Base-by-base conservation (phyloP, 2,797 vertebrate species). In the Gobionotothen gibberifrons region DNA sequence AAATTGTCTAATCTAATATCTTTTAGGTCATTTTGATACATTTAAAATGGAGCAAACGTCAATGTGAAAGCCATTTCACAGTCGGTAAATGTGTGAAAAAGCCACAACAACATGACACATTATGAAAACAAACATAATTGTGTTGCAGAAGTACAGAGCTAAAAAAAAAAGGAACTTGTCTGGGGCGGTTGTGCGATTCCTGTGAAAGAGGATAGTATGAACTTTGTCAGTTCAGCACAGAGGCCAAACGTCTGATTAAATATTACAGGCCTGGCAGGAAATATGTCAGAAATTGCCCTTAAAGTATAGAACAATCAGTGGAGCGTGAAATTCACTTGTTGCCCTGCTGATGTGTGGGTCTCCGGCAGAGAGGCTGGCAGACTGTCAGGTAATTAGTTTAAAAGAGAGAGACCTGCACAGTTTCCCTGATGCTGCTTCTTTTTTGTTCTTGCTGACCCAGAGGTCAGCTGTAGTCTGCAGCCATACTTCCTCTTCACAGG, bases 281-380 rank as follows among this genome's bases (percentile, higher is more conserved):
- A 52, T 60, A 52, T 53, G 61, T 57, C 65, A 61, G 53, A 53
- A 63, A 79, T 71, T 81, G 53, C 40, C 75, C 64, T 74, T 74
- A 70, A 46, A 76, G 76, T 61, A 42, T 62, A 78, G 69, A 86
- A 69, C 66, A 69, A 55, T 61, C 48, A 82, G 15, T 47, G 63
- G 62, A 69, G 80, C 77, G 29, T 77, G 62, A 76, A 74, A 79
- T 74, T 65, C 80, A 36, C 51, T 40, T 16, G 56, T 40, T 32
- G 22, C 39, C 13, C 48, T 3, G 2, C 64, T 61, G 68, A 66
- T 46, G 47, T 59, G 62, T 11, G 60, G 49, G 59, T 52, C 54
- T 55, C 36, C 40, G 52, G 66, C n/a, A 15, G 46, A 52, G 26
- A 19, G 64, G 48, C 19, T 36, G 52, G n/a, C 26, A 48, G 49